Conservation (phyloP, 1,140 invertebrate genomes). For the Penaeus vannamei region DNA sequence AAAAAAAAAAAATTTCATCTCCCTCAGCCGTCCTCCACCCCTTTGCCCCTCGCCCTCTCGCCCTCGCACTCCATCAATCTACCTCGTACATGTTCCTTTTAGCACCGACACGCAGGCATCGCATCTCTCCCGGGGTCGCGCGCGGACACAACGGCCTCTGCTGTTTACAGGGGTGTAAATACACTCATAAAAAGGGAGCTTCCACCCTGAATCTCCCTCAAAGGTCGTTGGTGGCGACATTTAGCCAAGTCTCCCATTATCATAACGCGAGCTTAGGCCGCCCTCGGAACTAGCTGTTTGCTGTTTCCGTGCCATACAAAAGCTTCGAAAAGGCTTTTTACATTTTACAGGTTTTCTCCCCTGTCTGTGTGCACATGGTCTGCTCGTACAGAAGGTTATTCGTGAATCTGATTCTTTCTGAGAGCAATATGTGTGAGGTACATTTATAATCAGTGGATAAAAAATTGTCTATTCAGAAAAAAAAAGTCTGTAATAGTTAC, state of each 20-base stretch:
- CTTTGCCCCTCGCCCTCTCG: slow-evolving; percentile 8
- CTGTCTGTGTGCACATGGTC: no score
- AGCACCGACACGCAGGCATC: neutral
- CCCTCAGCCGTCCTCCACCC: neutral
- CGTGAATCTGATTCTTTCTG: no score
- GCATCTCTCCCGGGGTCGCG: slow-evolving; percentile 8
- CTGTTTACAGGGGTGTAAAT: slow-evolving; percentile 31
- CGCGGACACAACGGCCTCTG: neutral
- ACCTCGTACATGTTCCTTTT: neutral
- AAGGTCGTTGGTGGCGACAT: slow-evolving; percentile 26
- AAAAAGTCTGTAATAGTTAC: no score
- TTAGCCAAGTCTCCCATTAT: slow-evolving; percentile 25
- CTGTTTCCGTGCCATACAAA: no score
- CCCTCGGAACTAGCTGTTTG: no score
- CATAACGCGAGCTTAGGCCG: neutral
- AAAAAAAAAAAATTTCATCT: no score
- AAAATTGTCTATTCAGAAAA: no score
- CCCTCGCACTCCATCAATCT: neutral
- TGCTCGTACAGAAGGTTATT: no score
- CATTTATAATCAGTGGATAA: no score
- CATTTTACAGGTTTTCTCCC: no score
- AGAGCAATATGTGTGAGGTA: no score
- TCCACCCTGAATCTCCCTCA: neutral
- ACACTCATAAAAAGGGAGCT: neutral
- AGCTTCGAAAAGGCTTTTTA: no score